A percentile compares a stretch with the other conserved stretches of the same genome.
These are phyloP conservation scores for Resseliella maxima DNA, from an alignment of 2,888 invertebrate genomes.

Conservation along the genomic window DNA sequence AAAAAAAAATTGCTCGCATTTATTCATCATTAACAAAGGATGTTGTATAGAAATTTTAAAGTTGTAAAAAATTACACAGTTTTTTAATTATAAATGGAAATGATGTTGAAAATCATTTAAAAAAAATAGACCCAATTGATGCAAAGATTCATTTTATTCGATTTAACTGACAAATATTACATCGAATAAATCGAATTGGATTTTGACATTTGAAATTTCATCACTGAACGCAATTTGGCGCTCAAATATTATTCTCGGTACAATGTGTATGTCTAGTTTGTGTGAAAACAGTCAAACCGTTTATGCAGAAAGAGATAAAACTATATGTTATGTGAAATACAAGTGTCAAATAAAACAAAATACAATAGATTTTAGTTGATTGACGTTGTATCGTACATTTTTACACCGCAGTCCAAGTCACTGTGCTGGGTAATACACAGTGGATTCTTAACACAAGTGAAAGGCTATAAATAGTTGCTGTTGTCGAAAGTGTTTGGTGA, in stretches of 20 bases:
- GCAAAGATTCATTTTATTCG: neutral
- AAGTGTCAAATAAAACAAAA: conserved; percentile 35
- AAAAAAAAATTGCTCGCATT: neutral
- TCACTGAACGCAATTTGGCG: neutral
- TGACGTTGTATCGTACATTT: neutral
- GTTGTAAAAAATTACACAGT: no score
- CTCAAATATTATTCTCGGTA: neutral
- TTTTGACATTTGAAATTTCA: conserved; percentile 26
- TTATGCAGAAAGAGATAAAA: neutral
- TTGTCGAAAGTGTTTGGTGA: neutral
- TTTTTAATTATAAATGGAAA: no score
- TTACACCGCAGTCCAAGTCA: neutral
- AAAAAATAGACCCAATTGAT: neutral
- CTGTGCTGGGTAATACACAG: no score
- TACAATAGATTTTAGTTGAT: neutral
- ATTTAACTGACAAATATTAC: neutral
- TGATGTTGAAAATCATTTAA: neutral
- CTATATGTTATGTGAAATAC: neutral
- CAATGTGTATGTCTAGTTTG: neutral
- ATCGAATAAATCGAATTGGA: neutral
- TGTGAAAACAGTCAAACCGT: neutral
- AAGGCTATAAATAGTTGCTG: neutral
- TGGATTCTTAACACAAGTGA: no score
- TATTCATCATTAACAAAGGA: no score
- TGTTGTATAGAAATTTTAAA: no score